Conservation (phyloP, 2,888 invertebrate species). For the Cremastinae sp. region DNA sequence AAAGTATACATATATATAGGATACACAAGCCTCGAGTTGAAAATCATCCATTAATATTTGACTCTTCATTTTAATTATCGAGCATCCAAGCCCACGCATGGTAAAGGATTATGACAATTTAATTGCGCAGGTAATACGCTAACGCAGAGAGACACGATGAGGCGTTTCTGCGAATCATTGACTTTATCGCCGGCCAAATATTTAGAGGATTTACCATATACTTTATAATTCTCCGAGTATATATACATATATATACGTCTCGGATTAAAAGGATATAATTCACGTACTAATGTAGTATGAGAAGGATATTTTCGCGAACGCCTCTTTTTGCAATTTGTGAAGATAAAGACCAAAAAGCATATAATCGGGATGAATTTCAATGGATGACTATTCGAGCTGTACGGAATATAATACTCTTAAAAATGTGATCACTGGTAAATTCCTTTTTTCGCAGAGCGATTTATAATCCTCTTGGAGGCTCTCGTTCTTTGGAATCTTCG, state of each 20-base stretch:
- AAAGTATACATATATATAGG: constrained; percentile 8
- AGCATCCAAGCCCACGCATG: not conserved
- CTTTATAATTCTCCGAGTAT: too few species aligned
- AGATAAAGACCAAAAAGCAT: too few species aligned
- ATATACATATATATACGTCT: too few species aligned
- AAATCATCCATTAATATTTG: not conserved
- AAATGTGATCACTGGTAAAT: constrained; percentile 20
- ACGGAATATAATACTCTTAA: too few species aligned
- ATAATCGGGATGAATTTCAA: too few species aligned
- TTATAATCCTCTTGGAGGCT: constrained; percentile 11
- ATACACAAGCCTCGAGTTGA: too few species aligned
- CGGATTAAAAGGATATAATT: too few species aligned
- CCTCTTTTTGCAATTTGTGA: too few species aligned
- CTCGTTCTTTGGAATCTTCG: constrained; percentile 5
- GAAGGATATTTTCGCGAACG: too few species aligned
- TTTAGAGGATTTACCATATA: not conserved
- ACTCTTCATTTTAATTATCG: constrained; percentile 1
- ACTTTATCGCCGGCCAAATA: not conserved
- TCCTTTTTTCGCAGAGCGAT: constrained; percentile 7
- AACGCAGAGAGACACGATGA: not conserved
- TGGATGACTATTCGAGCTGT: too few species aligned
- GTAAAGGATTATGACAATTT: not conserved
- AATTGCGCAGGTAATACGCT: not conserved
- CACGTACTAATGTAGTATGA: too few species aligned
- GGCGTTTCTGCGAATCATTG: not conserved